Evolutionary conservation across 2,113 vertebrate genomes (phyloP).

Genomic region (Loxodonta africana): DNA sequence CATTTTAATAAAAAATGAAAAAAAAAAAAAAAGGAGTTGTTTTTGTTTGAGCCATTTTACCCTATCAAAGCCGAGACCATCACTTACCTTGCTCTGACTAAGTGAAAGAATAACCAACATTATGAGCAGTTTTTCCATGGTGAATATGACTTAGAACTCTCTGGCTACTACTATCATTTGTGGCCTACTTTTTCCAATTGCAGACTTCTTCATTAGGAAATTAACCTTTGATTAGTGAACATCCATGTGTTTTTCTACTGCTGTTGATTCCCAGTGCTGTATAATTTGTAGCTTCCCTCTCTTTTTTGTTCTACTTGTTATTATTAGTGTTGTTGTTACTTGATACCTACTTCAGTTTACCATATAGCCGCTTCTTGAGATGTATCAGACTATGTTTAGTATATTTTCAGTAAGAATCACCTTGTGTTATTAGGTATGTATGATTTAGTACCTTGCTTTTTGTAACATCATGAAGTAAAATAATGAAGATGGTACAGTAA

Average conservation of each 20-base stretch:
- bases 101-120: background rate
- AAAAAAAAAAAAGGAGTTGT: background rate
- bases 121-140: background rate
- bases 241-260: slow-evolving; percentile 23
- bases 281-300: background rate
- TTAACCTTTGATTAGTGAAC: slow-evolving; percentile 23
- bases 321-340: background rate
- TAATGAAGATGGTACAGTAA: background rate
- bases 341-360: background rate
- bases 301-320: background rate
- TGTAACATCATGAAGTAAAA: background rate
- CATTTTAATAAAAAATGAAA: background rate
- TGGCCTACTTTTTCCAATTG: background rate
- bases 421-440: background rate
- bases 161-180: background rate
- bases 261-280: background rate
- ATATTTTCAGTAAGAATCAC: background rate
- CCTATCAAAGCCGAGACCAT: background rate
- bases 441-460: slow-evolving; percentile 19
- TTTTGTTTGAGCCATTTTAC: background rate
- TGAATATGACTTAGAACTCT: background rate
- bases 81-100: background rate
- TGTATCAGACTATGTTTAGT: background rate
- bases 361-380: background rate
- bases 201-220: slow-evolving; percentile 39